phyloP scores from a whole-genome alignment of 53 echinoderm and acorn worm genomes.

The Crossaster papposus region DNA sequence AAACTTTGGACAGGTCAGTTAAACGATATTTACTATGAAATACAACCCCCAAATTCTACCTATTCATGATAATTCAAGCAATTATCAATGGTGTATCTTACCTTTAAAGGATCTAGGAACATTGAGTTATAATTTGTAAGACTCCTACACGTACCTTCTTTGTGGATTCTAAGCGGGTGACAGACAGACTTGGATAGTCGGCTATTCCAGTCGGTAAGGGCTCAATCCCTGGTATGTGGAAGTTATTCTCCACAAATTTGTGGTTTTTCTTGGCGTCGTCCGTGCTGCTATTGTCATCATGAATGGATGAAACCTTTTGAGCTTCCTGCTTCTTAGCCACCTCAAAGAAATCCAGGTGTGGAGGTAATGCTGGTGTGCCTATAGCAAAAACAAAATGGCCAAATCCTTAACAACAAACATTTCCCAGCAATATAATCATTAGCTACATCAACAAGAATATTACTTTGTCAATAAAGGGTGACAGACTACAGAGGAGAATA shows the following conservation, averaged over 20 bases:
- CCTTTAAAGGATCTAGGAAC: background rate
- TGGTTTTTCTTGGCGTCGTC: slow-evolving; percentile 46
- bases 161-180: slow-evolving; percentile 17
- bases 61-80: too few relatives aligned
- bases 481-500: too few relatives aligned
- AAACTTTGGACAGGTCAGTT: too few relatives aligned
- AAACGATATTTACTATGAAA: too few relatives aligned
- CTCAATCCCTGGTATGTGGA: slow-evolving; percentile 75
- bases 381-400: background rate
- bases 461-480: background rate
- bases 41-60: too few relatives aligned
- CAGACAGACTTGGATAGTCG: slow-evolving; percentile 19
- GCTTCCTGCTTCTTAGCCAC: slow-evolving; percentile 60
- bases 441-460: too few relatives aligned
- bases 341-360: slow-evolving; percentile 76
- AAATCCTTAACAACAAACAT: too few relatives aligned
- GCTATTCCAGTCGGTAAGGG: slow-evolving; percentile 61
- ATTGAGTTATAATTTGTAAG: background rate
- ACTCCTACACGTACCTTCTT: slow-evolving; percentile 29
- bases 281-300: background rate
- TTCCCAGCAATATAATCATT: too few relatives aligned
- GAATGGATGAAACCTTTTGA: slow-evolving; percentile 8
- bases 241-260: slow-evolving; percentile 49
- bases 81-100: too few relatives aligned
- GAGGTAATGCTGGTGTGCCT: slow-evolving; percentile 90